Evolutionary conservation across 2,113 vertebrate genomes (phyloP).

Genomic region (Coregonus clupeaformis): DNA sequence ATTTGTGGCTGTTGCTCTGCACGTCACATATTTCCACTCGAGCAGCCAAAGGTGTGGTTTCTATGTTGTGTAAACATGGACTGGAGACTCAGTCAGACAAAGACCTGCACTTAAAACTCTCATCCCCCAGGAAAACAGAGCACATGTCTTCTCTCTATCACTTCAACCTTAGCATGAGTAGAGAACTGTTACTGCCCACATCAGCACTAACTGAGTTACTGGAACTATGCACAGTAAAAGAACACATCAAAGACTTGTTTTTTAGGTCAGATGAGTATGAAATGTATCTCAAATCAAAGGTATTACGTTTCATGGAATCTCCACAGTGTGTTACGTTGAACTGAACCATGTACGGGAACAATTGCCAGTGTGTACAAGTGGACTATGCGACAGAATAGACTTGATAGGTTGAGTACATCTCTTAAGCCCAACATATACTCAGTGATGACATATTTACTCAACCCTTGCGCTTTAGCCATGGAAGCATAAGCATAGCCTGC

Average conservation of each 20-base stretch:
- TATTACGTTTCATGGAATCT: neutral
- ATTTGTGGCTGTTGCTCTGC: neutral
- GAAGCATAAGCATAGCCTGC: no score
- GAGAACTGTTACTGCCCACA: neutral
- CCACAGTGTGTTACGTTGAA: neutral
- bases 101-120: constrained; percentile 53
- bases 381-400: neutral
- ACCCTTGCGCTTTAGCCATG: no score
- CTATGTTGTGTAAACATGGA: constrained; percentile 57
- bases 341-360: neutral
- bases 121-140: constrained; percentile 4
- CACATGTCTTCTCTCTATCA: constrained; percentile 15
- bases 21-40: constrained; percentile 15
- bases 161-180: neutral
- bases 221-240: neutral
- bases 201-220: neutral
- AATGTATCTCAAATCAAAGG: neutral
- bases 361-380: neutral
- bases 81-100: constrained; percentile 23
- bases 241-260: neutral
- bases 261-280: neutral
- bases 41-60: constrained; percentile 27
- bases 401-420: constrained; percentile 20
- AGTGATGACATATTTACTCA: neutral
- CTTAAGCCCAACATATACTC: constrained; percentile 17